phyloP scores from a whole-genome alignment of 2,888 invertebrate genomes.

The Chesias legatella region DNA sequence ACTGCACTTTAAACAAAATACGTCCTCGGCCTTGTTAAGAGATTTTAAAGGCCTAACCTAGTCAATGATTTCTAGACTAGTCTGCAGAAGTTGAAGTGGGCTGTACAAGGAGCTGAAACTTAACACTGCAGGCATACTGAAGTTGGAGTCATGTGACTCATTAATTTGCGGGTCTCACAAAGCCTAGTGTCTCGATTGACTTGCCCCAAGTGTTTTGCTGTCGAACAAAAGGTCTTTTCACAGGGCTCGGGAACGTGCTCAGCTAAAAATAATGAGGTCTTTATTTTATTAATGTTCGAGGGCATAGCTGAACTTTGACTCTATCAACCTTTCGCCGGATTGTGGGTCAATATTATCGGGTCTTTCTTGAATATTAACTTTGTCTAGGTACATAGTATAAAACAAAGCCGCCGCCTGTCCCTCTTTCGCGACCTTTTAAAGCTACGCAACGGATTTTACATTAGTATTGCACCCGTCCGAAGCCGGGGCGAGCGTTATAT shows the following conservation, averaged over 20 bases:
- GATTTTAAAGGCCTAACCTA: constrained; percentile 1
- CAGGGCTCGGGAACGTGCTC: constrained; percentile 57
- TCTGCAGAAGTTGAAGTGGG: constrained; percentile 28
- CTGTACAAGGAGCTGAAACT: constrained; percentile 49
- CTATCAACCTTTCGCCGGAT: constrained; percentile 7
- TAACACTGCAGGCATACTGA: constrained; percentile 45
- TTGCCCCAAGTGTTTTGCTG: constrained; percentile 68
- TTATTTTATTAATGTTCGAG: constrained; percentile 63
- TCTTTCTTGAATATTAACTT: no score
- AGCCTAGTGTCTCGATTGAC: constrained; percentile 69
- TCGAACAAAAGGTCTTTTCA: constrained; percentile 73
- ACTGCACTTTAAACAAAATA: constrained; percentile 1
- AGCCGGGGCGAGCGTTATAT: no score
- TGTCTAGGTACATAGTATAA: no score
- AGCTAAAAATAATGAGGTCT: constrained; percentile 69
- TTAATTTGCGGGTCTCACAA: constrained; percentile 71
- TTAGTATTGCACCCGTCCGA: no score
- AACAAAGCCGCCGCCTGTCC: no score
- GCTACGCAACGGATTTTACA: no score
- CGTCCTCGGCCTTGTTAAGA: constrained; percentile 1
- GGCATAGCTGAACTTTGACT: constrained; percentile 28
- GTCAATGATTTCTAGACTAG: constrained; percentile 1
- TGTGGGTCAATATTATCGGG: not conserved
- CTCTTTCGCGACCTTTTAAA: no score
- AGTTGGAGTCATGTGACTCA: constrained; percentile 48